A percentile compares a stretch with the other conserved stretches of the same genome.
phyloP scores from a whole-genome alignment of 2,888 invertebrate species.

The Leptura quadrifasciata region DNA sequence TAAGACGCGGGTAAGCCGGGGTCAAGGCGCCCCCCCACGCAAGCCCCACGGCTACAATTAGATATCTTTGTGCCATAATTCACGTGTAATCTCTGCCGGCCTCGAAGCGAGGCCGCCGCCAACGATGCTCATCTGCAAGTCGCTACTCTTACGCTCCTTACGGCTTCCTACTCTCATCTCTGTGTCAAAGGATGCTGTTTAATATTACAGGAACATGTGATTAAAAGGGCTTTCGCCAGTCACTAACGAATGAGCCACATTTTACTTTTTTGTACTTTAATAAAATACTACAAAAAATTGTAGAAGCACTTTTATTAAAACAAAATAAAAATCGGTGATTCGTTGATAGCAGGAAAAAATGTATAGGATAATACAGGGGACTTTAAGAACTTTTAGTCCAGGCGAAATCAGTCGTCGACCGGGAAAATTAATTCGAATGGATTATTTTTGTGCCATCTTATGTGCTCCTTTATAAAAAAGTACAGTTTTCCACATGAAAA shows the following conservation, averaged over 20 bases:
- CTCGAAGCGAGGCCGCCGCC: conserved; percentile 65
- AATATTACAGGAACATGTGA: not conserved
- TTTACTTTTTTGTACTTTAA: not conserved
- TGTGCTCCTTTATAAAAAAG: too few relatives aligned
- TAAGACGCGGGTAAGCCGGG: conserved; percentile 64
- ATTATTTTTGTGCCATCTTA: too few relatives aligned
- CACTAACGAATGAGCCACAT: not conserved
- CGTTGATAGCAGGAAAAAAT: too few relatives aligned
- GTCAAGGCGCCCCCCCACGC: conserved; percentile 68
- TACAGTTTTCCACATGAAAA: too few relatives aligned
- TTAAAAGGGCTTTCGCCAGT: not conserved
- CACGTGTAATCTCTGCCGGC: conserved; percentile 78
- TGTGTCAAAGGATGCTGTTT: not conserved
- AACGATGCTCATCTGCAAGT: conserved; percentile 69
- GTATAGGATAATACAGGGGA: too few relatives aligned
- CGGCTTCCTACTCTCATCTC: conserved; percentile 37
- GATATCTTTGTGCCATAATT: conserved; percentile 77
- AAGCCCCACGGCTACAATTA: conserved; percentile 72
- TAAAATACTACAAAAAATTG: too few relatives aligned
- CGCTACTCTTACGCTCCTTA: conserved; percentile 52
- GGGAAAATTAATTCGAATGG: too few relatives aligned
- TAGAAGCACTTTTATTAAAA: too few relatives aligned
- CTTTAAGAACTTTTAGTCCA: too few relatives aligned
- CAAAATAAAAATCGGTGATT: too few relatives aligned
- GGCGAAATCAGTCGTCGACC: too few relatives aligned